A percentile compares a stretch with the other conserved stretches of the same genome.
Evolutionary conservation across 2,797 vertebrate species (phyloP).

Genomic region (Dicrostonyx torquatus): DNA sequence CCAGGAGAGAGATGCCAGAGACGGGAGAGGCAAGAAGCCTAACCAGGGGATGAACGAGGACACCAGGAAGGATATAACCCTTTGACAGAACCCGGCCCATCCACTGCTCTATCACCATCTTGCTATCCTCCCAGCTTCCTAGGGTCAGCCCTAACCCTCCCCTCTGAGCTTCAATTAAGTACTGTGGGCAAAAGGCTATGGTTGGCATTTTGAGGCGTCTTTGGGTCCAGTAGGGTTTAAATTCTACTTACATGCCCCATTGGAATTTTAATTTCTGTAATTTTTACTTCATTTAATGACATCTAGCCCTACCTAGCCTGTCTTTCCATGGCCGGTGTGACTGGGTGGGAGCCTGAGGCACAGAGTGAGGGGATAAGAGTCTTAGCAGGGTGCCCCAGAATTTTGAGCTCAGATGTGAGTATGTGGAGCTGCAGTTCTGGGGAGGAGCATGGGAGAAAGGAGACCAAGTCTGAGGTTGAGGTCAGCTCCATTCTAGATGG

Average conservation of each 20-base stretch:
- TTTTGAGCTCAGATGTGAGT: background rate
- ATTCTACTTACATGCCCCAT: background rate
- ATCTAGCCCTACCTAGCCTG: background rate
- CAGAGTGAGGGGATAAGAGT: background rate
- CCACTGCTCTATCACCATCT: rapidly evolving
- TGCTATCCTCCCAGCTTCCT: background rate
- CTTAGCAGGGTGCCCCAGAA: background rate
- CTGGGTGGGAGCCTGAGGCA: background rate
- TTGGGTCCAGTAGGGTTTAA: background rate
- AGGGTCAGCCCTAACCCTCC: background rate
- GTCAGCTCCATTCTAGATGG: background rate
- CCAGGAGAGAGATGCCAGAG: too few species aligned
- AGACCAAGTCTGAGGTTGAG: background rate
- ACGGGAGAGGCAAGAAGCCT: background rate
- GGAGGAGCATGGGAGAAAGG: background rate
- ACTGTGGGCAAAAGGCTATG: background rate
- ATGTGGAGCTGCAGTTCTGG: background rate
- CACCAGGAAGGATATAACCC: rapidly evolving
- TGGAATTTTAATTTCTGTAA: background rate
- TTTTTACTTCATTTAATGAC: background rate
- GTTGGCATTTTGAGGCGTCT: background rate
- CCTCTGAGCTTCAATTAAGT: background rate
- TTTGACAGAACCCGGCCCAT: background rate
- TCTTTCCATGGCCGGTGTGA: background rate
- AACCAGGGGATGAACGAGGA: background rate